Percentiles rank a stretch among this genome's conserved stretches.
phyloP scores from a whole-genome alignment of 2,888 invertebrate species.

The Cacoxenus indagator region DNA sequence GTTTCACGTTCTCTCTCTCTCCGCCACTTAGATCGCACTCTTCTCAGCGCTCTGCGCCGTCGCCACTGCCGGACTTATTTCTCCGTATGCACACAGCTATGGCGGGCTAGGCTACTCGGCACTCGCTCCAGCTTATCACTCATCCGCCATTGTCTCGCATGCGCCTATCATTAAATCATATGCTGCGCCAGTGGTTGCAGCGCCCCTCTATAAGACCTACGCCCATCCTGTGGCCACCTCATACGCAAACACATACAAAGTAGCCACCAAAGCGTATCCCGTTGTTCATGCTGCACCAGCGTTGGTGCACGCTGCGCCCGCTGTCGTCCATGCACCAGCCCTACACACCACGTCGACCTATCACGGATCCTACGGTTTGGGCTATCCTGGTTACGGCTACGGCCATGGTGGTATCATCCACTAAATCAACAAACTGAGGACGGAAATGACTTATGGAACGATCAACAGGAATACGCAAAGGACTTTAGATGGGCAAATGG shows the following conservation, averaged over 20 bases:
- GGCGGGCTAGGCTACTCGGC: slow-evolving; percentile 64
- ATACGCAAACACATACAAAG: slow-evolving; percentile 69
- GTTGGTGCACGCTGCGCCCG: slow-evolving; percentile 52
- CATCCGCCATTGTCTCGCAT: slow-evolving; percentile 59
- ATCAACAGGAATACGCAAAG: not conserved
- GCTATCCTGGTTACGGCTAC: slow-evolving; percentile 48
- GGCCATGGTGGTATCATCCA: slow-evolving; percentile 51
- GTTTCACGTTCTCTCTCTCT: not conserved
- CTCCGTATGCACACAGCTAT: slow-evolving; percentile 59
- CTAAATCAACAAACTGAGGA: slow-evolving; percentile 39
- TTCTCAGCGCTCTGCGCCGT: slow-evolving; percentile 71
- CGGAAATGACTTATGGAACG: slow-evolving; percentile 39
- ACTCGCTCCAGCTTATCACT: slow-evolving; percentile 52
- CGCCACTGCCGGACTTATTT: slow-evolving; percentile 69
- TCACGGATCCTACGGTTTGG: slow-evolving; percentile 54
- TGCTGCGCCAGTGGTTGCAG: slow-evolving; percentile 61
- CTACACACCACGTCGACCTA: slow-evolving; percentile 64
- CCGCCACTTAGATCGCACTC: slow-evolving; percentile 61
- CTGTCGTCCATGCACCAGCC: slow-evolving; percentile 57
- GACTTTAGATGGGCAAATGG: slow-evolving; percentile 6
- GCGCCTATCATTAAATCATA: slow-evolving; percentile 63
- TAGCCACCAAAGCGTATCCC: slow-evolving; percentile 64
- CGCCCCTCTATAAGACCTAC: slow-evolving; percentile 59
- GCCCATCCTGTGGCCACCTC: slow-evolving; percentile 67
- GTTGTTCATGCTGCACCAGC: slow-evolving; percentile 60